Evolutionary conservation across 1,140 invertebrate genomes (phyloP).

Genomic region (Asobara japonica): DNA sequence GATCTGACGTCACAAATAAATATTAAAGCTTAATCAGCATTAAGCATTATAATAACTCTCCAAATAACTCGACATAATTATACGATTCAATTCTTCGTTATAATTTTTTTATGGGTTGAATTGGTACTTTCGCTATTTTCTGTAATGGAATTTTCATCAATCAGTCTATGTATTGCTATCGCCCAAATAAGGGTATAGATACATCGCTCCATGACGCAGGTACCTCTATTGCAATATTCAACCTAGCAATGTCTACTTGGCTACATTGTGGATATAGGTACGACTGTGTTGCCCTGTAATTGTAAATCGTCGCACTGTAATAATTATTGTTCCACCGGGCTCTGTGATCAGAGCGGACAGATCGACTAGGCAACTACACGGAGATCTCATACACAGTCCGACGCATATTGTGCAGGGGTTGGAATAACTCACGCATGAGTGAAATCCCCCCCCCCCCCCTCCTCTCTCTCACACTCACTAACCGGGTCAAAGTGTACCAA

Average conservation of each 20-base stretch:
- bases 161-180: constrained; percentile 20
- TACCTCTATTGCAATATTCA: constrained; percentile 24
- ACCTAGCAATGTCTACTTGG: constrained; percentile 43
- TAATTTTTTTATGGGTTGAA: too few relatives aligned
- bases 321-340: constrained; percentile 58
- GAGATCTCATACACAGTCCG: background rate
- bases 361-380: constrained; percentile 47
- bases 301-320: constrained; percentile 63
- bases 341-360: constrained; percentile 64
- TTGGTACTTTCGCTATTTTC: too few relatives aligned
- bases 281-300: constrained; percentile 61
- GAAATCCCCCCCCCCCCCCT: background rate
- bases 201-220: constrained; percentile 19
- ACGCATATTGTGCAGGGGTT: background rate
- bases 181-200: constrained; percentile 41
- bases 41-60: too few relatives aligned
- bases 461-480: too few relatives aligned
- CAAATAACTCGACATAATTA: too few relatives aligned
- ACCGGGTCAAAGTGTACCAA: constrained; percentile 13
- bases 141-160: background rate
- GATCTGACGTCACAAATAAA: too few relatives aligned
- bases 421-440: constrained; percentile 17
- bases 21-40: too few relatives aligned
- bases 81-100: too few relatives aligned
- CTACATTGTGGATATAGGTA: constrained; percentile 40